Conservation (phyloP, 2,797 vertebrate genomes). For the Gallinago solitaria region DNA sequence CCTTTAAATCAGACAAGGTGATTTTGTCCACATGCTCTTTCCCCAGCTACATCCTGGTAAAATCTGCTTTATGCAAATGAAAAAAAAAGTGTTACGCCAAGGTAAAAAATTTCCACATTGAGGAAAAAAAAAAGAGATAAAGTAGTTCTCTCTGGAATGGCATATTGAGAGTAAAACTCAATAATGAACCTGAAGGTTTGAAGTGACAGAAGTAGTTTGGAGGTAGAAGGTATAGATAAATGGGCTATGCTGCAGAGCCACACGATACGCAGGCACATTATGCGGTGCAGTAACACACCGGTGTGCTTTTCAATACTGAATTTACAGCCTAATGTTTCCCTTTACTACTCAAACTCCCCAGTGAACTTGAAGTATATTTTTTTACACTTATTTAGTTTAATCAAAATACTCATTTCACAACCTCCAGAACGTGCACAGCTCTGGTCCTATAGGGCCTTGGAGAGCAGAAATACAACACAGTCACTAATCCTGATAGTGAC, state of each 20-base stretch:
- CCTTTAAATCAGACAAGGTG: not conserved
- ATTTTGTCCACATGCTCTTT: not conserved
- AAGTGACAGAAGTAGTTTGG: not conserved
- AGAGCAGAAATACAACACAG: not conserved
- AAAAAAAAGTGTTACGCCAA: not conserved
- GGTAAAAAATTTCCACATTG: not conserved
- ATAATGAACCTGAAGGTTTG: not conserved
- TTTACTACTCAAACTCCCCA: not conserved
- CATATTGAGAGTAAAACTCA: not conserved
- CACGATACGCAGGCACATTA: not conserved
- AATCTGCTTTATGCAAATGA: not conserved
- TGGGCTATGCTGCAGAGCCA: not conserved
- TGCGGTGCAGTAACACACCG: not conserved
- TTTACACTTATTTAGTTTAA: not conserved
- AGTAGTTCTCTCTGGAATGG: not conserved
- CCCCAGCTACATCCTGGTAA: not conserved
- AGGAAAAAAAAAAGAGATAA: not conserved
- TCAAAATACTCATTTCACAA: not conserved
- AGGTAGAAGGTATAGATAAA: not conserved
- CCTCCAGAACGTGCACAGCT: not conserved
- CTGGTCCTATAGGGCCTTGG: not conserved
- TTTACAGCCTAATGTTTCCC: not conserved
- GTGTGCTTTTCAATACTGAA: not conserved
- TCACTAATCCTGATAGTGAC: not conserved
- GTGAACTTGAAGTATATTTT: not conserved